phyloP scores from a whole-genome alignment of 2,888 invertebrate species.

The Dinocampus coccinellae region DNA sequence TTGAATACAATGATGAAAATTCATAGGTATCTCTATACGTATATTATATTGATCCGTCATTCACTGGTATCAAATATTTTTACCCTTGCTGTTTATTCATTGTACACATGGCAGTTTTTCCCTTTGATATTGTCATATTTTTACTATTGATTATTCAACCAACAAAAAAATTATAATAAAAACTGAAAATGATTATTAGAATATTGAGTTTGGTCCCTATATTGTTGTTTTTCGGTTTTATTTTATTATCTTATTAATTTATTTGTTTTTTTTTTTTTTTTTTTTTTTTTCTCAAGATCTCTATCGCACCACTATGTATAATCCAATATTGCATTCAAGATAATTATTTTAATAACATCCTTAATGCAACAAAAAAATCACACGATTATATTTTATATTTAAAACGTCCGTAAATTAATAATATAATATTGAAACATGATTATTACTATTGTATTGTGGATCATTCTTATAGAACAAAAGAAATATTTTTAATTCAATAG shows the following conservation, averaged over 20 bases:
- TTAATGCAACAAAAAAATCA: conserved; percentile 55
- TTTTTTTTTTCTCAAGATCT: conserved; percentile 35
- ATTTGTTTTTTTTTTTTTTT: no score
- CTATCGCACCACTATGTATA: conserved; percentile 56
- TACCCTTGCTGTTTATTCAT: not conserved
- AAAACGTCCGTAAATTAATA: conserved; percentile 44
- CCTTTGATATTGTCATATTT: not conserved
- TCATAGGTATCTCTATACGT: conserved; percentile 18
- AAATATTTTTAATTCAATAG: conserved; percentile 39
- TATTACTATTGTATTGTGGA: conserved; percentile 54
- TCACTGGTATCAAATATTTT: conserved; percentile 39
- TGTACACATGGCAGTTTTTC: not conserved
- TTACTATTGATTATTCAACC: not conserved
- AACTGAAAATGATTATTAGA: not conserved
- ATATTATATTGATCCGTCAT: conserved; percentile 25
- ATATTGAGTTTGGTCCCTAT: not conserved
- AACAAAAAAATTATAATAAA: not conserved
- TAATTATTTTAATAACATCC: conserved; percentile 41
- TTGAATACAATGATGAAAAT: conserved; percentile 23
- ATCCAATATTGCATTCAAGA: conserved; percentile 55
- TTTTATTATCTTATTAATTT: no score
- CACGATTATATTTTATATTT: conserved; percentile 42
- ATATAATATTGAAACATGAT: conserved; percentile 57
- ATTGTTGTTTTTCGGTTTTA: no score
- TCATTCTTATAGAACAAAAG: conserved; percentile 55